Evolutionary conservation across 2,888 invertebrate species (phyloP), one percentile per base, ranked within the genome.

Genomic region (Zygothrica quintamaculata): DNA sequence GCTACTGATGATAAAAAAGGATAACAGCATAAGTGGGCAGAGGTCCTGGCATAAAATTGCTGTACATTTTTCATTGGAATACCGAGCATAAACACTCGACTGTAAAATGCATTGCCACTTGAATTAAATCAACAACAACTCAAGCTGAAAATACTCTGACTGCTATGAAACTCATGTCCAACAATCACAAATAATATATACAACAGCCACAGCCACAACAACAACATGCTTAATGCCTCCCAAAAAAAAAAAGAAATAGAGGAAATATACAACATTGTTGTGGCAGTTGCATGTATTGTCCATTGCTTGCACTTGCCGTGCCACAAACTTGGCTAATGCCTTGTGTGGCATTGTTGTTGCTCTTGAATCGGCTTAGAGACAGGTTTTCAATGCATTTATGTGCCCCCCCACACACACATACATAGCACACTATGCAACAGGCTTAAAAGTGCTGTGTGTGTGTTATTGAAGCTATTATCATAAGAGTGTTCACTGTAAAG

Each of bases 111-210:
- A 82, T 82, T 81, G 81, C 77, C 78, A 70, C 82, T 84, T 84
- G 84, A 84, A 84, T 84, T 84, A 86, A 86, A 84, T 82, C 85
- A 82, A 82, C 85, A 85, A 67, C 77, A 79, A 65, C 85, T 85
- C 74, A 72, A 77, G 77, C 79, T 72, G 66, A 74, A 81, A 74
- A 68, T 53, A 39, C 60, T 59, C 44, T n/a, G n/a, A n/a, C n/a
- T 51, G 22, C 18, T 31, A 47, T 36, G 16, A 29, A 16, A 13
- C 64, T 29, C 34, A 51, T 44, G 34, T 33, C 31, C 22, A 40
- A 31, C 60, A 46, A 37, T 56, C 59, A 58, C 64, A 62, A 43
- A 18, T 46, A 47, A 48, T 33, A 53, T 42, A 18, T 39, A 51
- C 52, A 46, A 52, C 31, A 58, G 43, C 51, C 26, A 42, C 26